phyloP scores from a whole-genome alignment of 1,140 invertebrate genomes.

The Leptinotarsa undecemlineata region DNA sequence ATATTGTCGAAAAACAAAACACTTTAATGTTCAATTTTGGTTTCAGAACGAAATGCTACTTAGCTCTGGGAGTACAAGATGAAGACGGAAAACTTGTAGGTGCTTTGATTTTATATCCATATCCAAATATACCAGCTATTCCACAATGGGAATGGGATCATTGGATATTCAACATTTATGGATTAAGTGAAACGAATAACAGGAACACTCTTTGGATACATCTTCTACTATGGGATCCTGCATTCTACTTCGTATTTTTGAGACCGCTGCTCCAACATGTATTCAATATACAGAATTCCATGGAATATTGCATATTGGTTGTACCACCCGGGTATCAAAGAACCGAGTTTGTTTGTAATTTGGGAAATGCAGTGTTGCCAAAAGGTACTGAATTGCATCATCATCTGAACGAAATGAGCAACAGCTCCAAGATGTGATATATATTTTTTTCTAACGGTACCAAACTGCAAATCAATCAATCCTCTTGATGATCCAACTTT shows the following conservation, averaged over 20 bases:
- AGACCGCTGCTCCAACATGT: slow-evolving; percentile 58
- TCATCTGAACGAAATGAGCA: too few relatives aligned
- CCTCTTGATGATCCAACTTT: too few relatives aligned
- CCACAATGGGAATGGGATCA: slow-evolving; percentile 58
- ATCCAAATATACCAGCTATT: slow-evolving; percentile 59
- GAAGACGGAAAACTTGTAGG: slow-evolving; percentile 55
- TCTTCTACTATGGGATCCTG: slow-evolving; percentile 58
- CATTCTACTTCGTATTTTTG: slow-evolving; percentile 57
- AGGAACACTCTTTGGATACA: slow-evolving; percentile 63
- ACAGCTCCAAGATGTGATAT: too few relatives aligned
- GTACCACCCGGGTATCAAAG: slow-evolving; percentile 56
- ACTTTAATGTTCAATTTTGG: too few relatives aligned
- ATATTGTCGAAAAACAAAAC: too few relatives aligned
- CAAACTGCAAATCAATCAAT: too few relatives aligned
- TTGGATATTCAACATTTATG: slow-evolving; percentile 60
- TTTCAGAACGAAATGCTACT: slow-evolving; percentile 35
- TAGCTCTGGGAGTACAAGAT: slow-evolving; percentile 48
- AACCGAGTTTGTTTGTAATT: slow-evolving; percentile 47
- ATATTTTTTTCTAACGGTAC: too few relatives aligned
- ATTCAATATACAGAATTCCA: slow-evolving; percentile 58
- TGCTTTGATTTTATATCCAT: slow-evolving; percentile 58
- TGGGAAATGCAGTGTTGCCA: slow-evolving; percentile 47
- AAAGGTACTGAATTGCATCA: slow-evolving; percentile 36
- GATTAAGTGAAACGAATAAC: slow-evolving; percentile 53
- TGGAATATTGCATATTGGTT: slow-evolving; percentile 60